These are phyloP conservation scores for Cerastis leucographa DNA, from an alignment of 2,888 invertebrate species.

Conservation along the genomic window DNA sequence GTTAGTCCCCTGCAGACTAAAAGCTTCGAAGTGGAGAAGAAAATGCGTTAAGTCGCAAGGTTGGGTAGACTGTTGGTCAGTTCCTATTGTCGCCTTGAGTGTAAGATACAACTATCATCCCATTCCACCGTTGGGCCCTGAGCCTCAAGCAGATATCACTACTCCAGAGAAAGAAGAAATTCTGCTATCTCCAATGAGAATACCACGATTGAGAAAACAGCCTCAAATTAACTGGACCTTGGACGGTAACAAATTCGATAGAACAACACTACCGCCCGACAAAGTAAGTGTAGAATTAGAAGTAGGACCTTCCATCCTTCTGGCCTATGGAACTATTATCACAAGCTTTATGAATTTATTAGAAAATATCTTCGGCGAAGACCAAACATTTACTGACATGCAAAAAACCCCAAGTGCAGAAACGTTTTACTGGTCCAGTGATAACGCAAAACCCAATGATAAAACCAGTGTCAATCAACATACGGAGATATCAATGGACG, in stretches of 20 bases:
- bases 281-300: conserved; percentile 97
- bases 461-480: conserved; percentile 86
- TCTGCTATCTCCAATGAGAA: conserved; percentile 97
- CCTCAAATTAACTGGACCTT: conserved; percentile 92
- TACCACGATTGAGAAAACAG: conserved; percentile 94
- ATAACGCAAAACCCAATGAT: conserved; percentile 83
- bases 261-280: conserved; percentile 96
- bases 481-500: conserved; percentile 92
- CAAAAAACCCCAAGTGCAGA: conserved; percentile 91
- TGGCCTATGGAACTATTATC: conserved; percentile 97
- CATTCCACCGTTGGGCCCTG: conserved; percentile 96
- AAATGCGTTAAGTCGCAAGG: conserved; percentile 93
- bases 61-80: conserved; percentile 99
- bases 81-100: conserved; percentile 97
- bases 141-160: conserved; percentile 97
- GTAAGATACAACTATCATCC: conserved; percentile 98
- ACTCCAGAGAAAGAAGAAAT: conserved; percentile 99
- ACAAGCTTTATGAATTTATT: conserved; percentile 97
- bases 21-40: conserved; percentile 94
- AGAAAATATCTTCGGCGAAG: conserved; percentile 99
- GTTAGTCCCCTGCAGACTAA: conserved; percentile 92
- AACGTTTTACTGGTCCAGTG: conserved; percentile 83
- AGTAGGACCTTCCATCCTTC: conserved; percentile 97
- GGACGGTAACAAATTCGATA: conserved; percentile 96
- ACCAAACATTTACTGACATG: conserved; percentile 98